Evolutionary conservation across 37 sponge, comb jelly and placozoan genomes (phyloP).

Genomic region (Axinella damicornis): DNA sequence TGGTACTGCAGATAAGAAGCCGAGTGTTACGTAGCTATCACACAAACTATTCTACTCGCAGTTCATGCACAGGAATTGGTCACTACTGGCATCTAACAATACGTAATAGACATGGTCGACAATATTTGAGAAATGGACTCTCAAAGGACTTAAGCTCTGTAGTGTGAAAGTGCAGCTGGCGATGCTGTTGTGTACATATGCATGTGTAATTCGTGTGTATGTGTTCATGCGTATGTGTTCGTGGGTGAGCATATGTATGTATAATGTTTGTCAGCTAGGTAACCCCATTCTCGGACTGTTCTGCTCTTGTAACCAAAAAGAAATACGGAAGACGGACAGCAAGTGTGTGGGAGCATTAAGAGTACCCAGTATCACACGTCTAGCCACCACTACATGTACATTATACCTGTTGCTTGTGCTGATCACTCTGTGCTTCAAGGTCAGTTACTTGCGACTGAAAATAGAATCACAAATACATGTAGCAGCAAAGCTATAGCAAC

Average conservation of each 20-base stretch:
- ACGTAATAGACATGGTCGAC: too few relatives aligned
- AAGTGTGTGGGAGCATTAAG: too few relatives aligned
- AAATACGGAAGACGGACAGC: too few relatives aligned
- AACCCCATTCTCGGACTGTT: too few relatives aligned
- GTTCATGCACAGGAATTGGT: neutral
- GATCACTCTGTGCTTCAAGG: neutral
- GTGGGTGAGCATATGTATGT: too few relatives aligned
- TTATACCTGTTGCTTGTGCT: neutral
- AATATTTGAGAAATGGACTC: too few relatives aligned
- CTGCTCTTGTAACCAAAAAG: too few relatives aligned
- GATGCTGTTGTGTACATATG: neutral
- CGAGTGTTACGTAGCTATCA: neutral
- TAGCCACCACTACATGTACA: neutral
- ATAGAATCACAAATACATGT: neutral
- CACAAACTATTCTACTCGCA: too few relatives aligned
- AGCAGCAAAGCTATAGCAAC: too few relatives aligned
- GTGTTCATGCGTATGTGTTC: too few relatives aligned
- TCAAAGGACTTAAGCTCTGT: neutral
- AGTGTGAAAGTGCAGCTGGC: constrained; percentile 1
- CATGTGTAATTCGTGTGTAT: neutral
- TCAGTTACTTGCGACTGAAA: neutral
- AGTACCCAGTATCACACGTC: neutral
- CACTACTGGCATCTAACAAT: too few relatives aligned
- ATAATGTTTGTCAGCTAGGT: too few relatives aligned
- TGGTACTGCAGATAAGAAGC: neutral